Base-by-base conservation (phyloP, 1,140 invertebrate species). In the Ylistrum balloti region DNA sequence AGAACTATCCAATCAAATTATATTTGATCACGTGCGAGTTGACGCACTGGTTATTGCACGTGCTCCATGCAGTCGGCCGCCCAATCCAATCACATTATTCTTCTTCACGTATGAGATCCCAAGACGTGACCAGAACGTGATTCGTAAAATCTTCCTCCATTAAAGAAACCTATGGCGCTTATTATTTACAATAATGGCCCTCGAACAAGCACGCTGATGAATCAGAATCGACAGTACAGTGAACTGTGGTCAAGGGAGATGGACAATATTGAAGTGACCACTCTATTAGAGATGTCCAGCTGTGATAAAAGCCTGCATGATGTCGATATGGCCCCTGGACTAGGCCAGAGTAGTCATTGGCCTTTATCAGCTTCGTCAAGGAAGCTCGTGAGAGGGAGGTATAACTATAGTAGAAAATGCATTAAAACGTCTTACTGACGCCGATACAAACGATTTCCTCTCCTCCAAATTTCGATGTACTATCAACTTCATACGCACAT, bases 1-100 rank as follows among this genome's bases (percentile, higher is more conserved):
- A 74, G 56, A 74, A n/a, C 56, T 74, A 74, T 74, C 56, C 56
- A 74, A 74, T 74, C n/a, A 74, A 74, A 74, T 74, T 74, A 74
- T 28, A 74, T n/a, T 74, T 28, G n/a, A 74, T 17, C 22, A 74
- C n/a, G n/a, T 28, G 22, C 56, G 56, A n/a, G n/a, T 74, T 28
- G 22, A 74, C 56, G 56, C 28, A 17, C 22, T n/a, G 9, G 7
- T 74, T 74, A 74, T 28, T 74, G 56, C 56, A 74, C 56, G n/a
- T 74, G 56, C 56, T 74, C 56, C 28, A 11, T 5, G n/a, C 56
- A 74, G 56, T 28, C 5, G 56, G 28, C 56, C 22, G 56, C 1
- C 22, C 5, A 3, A 74, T 74, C 56, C 22, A 74, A n/a, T 28
- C n/a, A 17, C 28, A 74, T 74, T 74, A 28, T 74, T 7, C n/a